Percentiles rank a stretch among this genome's conserved stretches.
These are phyloP conservation scores for Clarias macrocephalus DNA, from an alignment of 2,113 vertebrate genomes.

Conservation along the genomic window DNA sequence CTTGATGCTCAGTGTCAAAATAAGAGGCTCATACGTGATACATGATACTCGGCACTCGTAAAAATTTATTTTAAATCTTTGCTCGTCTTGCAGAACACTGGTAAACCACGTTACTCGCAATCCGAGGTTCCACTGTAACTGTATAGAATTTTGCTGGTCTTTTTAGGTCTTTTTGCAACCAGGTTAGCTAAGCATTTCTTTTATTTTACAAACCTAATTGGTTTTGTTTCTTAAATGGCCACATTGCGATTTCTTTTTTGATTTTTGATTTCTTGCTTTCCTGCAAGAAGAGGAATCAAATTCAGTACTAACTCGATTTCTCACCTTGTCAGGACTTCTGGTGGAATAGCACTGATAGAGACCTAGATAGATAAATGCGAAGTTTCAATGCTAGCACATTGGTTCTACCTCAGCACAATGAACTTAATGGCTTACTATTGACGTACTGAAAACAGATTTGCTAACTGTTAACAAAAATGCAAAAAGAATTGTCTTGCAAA, in stretches of 20 bases:
- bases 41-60: too few species aligned
- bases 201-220: background rate
- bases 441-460: background rate
- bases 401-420: background rate
- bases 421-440: background rate
- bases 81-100: too few species aligned
- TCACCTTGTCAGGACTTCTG: background rate
- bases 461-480: background rate
- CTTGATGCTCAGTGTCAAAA: too few species aligned
- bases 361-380: background rate
- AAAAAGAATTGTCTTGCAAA: background rate
- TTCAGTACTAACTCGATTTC: background rate
- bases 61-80: too few species aligned
- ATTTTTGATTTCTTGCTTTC: background rate
- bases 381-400: background rate
- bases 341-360: background rate
- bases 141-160: background rate
- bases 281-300: background rate
- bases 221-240: background rate
- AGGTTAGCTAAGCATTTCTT: background rate
- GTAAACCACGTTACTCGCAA: too few species aligned
- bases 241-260: background rate
- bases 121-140: too few species aligned
- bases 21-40: too few species aligned
- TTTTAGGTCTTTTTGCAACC: background rate